Percentiles rank a stretch among this genome's conserved stretches.
phyloP scores from a whole-genome alignment of 2,888 invertebrate species.

The Emmelina monodactyla region DNA sequence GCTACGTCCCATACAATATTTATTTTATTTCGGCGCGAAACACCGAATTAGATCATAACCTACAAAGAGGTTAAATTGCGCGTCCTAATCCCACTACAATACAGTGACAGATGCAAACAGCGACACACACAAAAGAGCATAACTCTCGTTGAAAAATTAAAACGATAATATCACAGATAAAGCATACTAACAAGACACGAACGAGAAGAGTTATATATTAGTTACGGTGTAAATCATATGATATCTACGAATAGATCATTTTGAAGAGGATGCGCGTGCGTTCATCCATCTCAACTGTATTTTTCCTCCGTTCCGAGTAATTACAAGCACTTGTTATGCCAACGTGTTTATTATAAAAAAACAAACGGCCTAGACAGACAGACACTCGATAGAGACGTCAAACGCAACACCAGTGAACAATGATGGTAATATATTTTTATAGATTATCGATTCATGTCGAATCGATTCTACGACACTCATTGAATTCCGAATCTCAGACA shows the following conservation, averaged over 20 bases:
- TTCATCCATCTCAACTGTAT: slow-evolving; percentile 24
- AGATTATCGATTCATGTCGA: too few species aligned
- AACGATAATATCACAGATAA: not conserved
- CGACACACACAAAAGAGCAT: slow-evolving; percentile 26
- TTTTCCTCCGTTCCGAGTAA: slow-evolving; percentile 35
- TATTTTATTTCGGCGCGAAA: slow-evolving; percentile 63
- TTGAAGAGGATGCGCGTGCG: slow-evolving; percentile 23
- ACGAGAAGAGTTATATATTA: slow-evolving; percentile 15
- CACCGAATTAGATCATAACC: slow-evolving; percentile 55
- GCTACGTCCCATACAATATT: slow-evolving; percentile 45
- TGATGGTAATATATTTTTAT: too few species aligned
- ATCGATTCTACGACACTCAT: too few species aligned
- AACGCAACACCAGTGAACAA: too few species aligned
- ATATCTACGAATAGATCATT: slow-evolving; percentile 31
- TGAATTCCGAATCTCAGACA: too few species aligned
- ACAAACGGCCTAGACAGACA: too few species aligned
- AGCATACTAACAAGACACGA: slow-evolving; percentile 8
- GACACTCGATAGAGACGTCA: too few species aligned
- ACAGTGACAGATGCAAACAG: slow-evolving; percentile 58
- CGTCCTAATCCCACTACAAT: slow-evolving; percentile 60
- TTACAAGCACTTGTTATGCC: slow-evolving; percentile 28
- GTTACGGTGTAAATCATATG: slow-evolving; percentile 17
- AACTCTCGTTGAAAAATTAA: slow-evolving; percentile 15
- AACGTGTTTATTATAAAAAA: too few species aligned
- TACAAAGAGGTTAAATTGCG: slow-evolving; percentile 63